These are phyloP conservation scores for Cherax quadricarinatus DNA, from an alignment of 1,140 invertebrate species.

Conservation along the genomic window DNA sequence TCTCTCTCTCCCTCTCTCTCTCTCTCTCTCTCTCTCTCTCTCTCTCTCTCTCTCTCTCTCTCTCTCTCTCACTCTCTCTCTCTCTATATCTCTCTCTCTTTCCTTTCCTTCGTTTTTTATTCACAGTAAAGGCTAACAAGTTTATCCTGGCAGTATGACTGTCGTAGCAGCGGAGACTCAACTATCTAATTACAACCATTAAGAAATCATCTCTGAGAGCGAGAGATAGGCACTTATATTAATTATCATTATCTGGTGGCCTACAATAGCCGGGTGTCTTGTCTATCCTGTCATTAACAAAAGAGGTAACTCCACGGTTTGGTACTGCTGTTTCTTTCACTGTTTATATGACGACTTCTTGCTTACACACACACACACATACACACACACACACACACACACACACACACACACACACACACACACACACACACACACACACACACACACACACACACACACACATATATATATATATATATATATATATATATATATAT, in stretches of 20 bases:
- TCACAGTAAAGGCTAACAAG: not conserved
- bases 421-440: not conserved
- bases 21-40: constrained; percentile 6
- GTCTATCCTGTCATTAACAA: not conserved
- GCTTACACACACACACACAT: not conserved
- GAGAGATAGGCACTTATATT: not conserved
- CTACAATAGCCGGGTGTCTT: not conserved
- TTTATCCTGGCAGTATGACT: not conserved
- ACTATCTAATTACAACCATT: not conserved
- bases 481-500: no score
- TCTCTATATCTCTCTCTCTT: not conserved
- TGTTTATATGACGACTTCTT: no score
- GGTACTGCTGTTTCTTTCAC: no score
- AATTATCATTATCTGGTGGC: not conserved
- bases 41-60: constrained; percentile 1
- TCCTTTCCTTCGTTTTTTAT: not conserved
- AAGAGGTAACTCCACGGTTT: not conserved
- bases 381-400: not conserved
- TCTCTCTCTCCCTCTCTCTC: not conserved
- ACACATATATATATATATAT: not conserved
- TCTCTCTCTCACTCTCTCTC: constrained; percentile 5
- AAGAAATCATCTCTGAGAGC: not conserved
- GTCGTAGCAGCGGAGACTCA: not conserved
- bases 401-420: not conserved
- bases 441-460: not conserved